Evolutionary conservation across 2,888 invertebrate genomes (phyloP).

Genomic region (Hedychridium roseum): DNA sequence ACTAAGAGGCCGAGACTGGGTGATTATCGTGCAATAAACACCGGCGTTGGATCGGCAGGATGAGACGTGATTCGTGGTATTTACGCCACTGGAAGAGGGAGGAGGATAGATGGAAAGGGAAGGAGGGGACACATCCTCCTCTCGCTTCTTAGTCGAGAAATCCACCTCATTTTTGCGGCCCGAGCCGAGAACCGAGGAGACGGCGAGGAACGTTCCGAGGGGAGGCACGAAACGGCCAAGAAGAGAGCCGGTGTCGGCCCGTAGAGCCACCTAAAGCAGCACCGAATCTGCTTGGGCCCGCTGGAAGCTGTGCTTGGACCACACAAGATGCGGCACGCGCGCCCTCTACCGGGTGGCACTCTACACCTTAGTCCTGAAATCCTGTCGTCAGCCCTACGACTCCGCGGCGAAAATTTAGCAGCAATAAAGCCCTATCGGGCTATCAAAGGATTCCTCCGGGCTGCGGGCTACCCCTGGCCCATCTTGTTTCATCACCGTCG

Average conservation of each 20-base stretch:
- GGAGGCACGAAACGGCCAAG: constrained; percentile 4
- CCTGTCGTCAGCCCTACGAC: too few species aligned
- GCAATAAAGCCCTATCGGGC: constrained; percentile 3
- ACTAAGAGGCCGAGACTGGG: too few species aligned
- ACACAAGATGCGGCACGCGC: constrained; percentile 81
- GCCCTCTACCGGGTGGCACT: constrained; percentile 68
- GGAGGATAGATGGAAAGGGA: too few species aligned
- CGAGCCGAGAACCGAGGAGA: constrained; percentile 28
- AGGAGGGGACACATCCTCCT: constrained; percentile 33
- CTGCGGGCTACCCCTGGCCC: constrained; percentile 21
- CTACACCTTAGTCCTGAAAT: too few species aligned
- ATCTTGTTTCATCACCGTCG: too few species aligned
- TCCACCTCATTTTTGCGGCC: constrained; percentile 37
- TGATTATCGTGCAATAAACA: constrained; percentile 32
- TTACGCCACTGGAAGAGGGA: constrained; percentile 42
- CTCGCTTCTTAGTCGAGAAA: constrained; percentile 27
- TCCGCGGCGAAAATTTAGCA: too few species aligned
- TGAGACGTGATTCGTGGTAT: too few species aligned
- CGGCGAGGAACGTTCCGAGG: constrained; percentile 24
- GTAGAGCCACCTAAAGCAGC: too few species aligned
- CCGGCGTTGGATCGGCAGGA: constrained; percentile 34
- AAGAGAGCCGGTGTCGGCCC: constrained; percentile 7
- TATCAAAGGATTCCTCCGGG: neutral
- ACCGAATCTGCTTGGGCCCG: too few species aligned
- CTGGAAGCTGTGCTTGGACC: too few species aligned